phyloP scores from a whole-genome alignment of 2,797 vertebrate genomes.

The Alca torda region DNA sequence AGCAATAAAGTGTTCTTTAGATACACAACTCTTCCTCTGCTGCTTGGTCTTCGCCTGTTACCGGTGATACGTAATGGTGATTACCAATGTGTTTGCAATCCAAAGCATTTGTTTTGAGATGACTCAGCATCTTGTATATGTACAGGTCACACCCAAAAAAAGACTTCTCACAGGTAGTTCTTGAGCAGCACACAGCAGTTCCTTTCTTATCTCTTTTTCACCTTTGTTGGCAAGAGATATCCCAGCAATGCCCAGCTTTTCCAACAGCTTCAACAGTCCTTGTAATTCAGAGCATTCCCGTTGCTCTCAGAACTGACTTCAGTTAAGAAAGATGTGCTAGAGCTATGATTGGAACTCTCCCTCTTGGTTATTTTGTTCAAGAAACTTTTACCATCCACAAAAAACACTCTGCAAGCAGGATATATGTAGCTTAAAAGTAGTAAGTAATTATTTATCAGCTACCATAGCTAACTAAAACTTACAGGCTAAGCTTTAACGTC shows the following conservation, averaged over 20 bases:
- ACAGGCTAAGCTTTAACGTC: background rate
- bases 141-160: background rate
- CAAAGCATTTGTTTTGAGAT: background rate
- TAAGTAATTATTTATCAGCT: background rate
- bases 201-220: background rate
- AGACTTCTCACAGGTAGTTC: background rate
- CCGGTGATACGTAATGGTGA: background rate
- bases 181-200: background rate
- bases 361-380: background rate
- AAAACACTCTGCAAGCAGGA: background rate
- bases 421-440: background rate
- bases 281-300: background rate
- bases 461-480: background rate
- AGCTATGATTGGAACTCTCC: background rate
- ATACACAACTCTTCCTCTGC: background rate
- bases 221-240: background rate
- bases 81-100: background rate
- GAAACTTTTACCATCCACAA: background rate
- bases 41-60: background rate
- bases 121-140: background rate
- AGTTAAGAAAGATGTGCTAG: background rate
- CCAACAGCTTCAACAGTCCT: background rate
- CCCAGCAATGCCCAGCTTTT: background rate
- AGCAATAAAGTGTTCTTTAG: background rate
- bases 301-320: background rate